These are phyloP conservation scores for Dinomys branickii DNA, from an alignment of 2,113 vertebrate genomes.

Conservation along the genomic window DNA sequence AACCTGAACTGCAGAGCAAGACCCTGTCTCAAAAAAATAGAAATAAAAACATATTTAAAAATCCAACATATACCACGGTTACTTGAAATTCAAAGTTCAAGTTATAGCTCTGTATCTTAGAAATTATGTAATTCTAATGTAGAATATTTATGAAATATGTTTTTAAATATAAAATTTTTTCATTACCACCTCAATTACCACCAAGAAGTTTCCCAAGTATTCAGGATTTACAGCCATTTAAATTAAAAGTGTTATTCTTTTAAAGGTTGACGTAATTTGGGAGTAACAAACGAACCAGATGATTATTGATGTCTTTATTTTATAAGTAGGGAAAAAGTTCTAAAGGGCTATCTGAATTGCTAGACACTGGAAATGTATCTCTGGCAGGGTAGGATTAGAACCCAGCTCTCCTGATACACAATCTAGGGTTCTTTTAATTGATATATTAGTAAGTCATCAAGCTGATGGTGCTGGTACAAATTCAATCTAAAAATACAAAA, in stretches of 20 bases:
- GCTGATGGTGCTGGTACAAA: not conserved
- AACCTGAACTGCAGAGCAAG: too few species aligned
- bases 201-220: not conserved
- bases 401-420: not conserved
- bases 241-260: slow-evolving; percentile 23
- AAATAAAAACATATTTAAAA: too few species aligned
- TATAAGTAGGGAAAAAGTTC: not conserved
- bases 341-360: not conserved
- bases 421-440: not conserved
- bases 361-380: not conserved
- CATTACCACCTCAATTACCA: slow-evolving; percentile 8
- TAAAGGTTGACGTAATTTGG: not conserved
- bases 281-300: not conserved
- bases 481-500: slow-evolving; percentile 51
- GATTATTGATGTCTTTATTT: not conserved
- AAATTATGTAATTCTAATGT: not conserved
- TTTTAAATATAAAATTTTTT: slow-evolving; percentile 15
- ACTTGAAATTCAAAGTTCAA: not conserved
- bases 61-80: not conserved
- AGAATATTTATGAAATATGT: not conserved
- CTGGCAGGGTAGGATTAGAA: not conserved
- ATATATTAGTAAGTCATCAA: not conserved
- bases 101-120: not conserved
- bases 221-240: not conserved
- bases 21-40: too few species aligned